Conservation (phyloP, 2,113 vertebrate genomes). For the Conger conger region DNA sequence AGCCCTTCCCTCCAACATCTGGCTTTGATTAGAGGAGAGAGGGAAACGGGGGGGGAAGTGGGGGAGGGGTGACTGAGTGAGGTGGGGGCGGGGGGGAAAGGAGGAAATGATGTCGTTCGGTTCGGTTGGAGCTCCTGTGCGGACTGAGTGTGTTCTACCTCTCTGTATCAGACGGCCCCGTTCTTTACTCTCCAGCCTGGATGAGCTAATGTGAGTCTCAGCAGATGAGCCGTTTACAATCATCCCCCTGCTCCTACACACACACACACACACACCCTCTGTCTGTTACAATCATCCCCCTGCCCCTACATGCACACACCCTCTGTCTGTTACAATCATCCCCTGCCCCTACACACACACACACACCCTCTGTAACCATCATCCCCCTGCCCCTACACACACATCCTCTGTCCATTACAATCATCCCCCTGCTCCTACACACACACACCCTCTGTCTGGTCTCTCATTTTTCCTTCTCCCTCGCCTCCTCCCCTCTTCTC, state of each 20-base stretch:
- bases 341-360: too few species aligned
- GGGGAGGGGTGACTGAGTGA: neutral
- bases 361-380: neutral
- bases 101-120: slow-evolving; percentile 42
- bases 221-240: neutral
- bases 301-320: neutral
- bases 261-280: neutral
- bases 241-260: neutral
- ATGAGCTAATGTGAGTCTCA: slow-evolving; percentile 19
- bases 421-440: too few species aligned
- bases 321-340: neutral
- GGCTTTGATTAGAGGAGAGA: slow-evolving; percentile 58
- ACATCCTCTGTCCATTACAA: neutral
- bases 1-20: slow-evolving; percentile 59
- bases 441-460: neutral
- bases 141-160: slow-evolving; percentile 45
- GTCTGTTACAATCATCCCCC: neutral
- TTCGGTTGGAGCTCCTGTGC: slow-evolving; percentile 36
- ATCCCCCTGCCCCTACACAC: neutral
- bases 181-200: neutral
- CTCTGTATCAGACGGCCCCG: neutral
- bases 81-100: slow-evolving; percentile 25
- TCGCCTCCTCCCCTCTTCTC: neutral
- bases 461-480: neutral
- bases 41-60: slow-evolving; percentile 25